These are phyloP conservation scores for Porites divaricata DNA, from an alignment of 92 coral and sea anemone species.

Conservation along the genomic window DNA sequence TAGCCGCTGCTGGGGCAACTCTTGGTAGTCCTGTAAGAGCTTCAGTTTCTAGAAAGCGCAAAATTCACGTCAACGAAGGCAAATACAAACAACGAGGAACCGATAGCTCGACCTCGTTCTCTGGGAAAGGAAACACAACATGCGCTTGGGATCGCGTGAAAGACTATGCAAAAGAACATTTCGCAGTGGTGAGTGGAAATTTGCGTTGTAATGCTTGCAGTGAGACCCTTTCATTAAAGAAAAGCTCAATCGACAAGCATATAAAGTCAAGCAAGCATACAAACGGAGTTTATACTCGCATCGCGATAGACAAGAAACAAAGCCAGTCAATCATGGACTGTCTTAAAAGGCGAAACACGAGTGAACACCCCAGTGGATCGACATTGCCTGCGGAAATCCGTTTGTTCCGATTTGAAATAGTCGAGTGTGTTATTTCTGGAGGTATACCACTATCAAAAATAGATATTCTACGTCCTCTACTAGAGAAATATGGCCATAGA, in stretches of 20 bases:
- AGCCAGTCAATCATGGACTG: too few relatives aligned
- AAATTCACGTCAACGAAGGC: conserved; percentile 61
- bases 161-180: conserved; percentile 52
- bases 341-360: background rate
- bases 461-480: conserved; percentile 37
- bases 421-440: too few relatives aligned
- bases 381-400: conserved; percentile 40
- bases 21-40: conserved; percentile 51
- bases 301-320: conserved; percentile 44
- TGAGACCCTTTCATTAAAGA: conserved; percentile 61
- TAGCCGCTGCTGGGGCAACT: conserved; percentile 55
- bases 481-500: conserved; percentile 40
- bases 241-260: conserved; percentile 58
- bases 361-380: conserved; percentile 28
- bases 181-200: conserved; percentile 63
- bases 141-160: conserved; percentile 61
- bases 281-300: conserved; percentile 55
- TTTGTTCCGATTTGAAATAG: conserved; percentile 33
- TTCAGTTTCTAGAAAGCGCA: conserved; percentile 49
- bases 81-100: conserved; percentile 53
- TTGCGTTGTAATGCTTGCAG: conserved; percentile 57
- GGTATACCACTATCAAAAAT: conserved; percentile 40
- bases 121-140: conserved; percentile 44
- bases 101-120: conserved; percentile 28
- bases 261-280: conserved; percentile 57